Evolutionary conservation across 1,140 invertebrate species (phyloP), one percentile per base, ranked within the genome.

Genomic region (Berghia stephanieae): DNA sequence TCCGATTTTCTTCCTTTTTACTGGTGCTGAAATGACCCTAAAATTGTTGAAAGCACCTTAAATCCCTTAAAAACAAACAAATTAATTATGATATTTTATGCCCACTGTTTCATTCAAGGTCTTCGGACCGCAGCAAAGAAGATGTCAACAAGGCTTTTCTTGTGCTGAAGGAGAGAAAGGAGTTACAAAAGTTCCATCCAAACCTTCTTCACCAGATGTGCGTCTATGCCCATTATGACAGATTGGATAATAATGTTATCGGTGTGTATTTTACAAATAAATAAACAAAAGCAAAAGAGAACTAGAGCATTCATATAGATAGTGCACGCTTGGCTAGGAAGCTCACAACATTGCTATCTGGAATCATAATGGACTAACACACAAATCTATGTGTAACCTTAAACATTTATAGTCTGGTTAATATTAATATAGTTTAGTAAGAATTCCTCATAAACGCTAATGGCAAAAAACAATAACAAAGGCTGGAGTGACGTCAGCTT

Each of bases 241-340:
- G 94, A 84, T 87, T 95, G 78, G 94, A 95, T 83, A 93, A 93
- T 88, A 94, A 93, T 69, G 93, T 95, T 16, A 94, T 94, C 80
- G 88, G 94, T 95, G 90, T 94, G 93, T 92, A 78, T 10, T 18
- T 38, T 34, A 18, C 31, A 8, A 60, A 8, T n/a, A 16, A 16
- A n/a, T 60, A 60, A 27, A 16, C 24, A 6, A 60, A 8, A n/a
- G 24, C 8, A 60, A 60, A 13, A n/a, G n/a, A n/a, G n/a, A n/a
- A n/a, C n/a, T n/a, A n/a, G n/a, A n/a, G n/a, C n/a, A n/a, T n/a
- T n/a, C n/a, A n/a, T n/a, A 67, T 67, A 8, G 27, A 34, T 10
- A 18, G 5, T 31, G 24, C 18, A 18, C 13, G 6, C 16, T 67
- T 8, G 16, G 8, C 6, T 67, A 38, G 34, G 34, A 38, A 6